Conservation (phyloP, 1,140 invertebrate genomes). For the Periplaneta americana region DNA sequence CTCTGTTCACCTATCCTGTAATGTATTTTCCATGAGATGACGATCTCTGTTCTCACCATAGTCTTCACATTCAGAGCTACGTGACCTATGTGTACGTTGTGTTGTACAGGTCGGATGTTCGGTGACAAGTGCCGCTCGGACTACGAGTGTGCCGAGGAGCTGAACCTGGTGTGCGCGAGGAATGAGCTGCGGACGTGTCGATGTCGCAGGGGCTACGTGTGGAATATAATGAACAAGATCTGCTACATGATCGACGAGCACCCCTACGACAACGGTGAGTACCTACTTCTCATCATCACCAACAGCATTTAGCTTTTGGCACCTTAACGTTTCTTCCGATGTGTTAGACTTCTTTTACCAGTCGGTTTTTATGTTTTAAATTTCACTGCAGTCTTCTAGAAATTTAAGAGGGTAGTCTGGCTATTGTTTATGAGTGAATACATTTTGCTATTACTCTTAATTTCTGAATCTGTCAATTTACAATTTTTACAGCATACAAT, state of each 20-base stretch:
- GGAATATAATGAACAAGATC: constrained; percentile 9
- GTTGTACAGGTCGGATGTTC: background rate
- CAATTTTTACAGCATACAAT: no score
- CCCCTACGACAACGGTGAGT: constrained; percentile 5
- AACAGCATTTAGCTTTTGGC: background rate
- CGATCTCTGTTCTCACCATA: no score
- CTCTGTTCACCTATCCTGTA: no score
- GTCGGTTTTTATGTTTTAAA: background rate
- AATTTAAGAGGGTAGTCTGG: background rate
- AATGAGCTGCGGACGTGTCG: background rate
- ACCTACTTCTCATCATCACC: no score
- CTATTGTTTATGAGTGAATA: background rate
- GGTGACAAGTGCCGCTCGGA: constrained; percentile 6
- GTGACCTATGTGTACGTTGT: no score
- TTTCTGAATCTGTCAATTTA: no score
- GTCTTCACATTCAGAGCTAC: no score
- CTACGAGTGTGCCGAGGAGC: constrained; percentile 5
- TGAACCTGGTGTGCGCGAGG: constrained; percentile 4
- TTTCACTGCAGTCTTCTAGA: background rate
- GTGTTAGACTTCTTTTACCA: background rate
- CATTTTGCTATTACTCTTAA: no score
- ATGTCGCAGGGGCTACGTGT: constrained; percentile 8
- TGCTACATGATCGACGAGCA: constrained; percentile 16
- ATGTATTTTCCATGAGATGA: no score
- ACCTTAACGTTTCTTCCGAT: background rate